Percentiles rank a stretch among this genome's conserved stretches.
Evolutionary conservation across 2,113 vertebrate genomes (phyloP).

Genomic region (Lynx canadensis): DNA sequence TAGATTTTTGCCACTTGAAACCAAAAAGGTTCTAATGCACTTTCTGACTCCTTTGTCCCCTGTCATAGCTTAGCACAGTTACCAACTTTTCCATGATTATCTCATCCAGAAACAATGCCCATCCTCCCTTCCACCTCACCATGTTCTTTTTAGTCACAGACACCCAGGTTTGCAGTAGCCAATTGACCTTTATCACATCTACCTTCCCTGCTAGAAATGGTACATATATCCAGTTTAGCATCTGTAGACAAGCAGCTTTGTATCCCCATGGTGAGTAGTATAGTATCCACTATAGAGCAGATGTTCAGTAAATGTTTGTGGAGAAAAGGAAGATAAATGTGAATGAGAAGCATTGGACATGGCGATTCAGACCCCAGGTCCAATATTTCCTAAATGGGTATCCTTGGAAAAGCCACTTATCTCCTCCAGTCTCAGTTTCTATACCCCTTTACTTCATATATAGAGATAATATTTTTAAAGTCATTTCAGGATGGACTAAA

Average conservation of each 20-base stretch:
- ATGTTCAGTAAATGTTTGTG: background rate
- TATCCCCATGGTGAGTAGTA: fast-evolving
- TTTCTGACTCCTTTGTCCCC: background rate
- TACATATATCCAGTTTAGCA: background rate
- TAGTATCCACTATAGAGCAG: background rate
- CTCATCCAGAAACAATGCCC: background rate
- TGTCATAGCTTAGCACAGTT: background rate
- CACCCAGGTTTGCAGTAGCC: background rate
- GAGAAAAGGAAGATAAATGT: background rate
- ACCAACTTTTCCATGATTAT: background rate
- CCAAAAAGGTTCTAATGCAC: background rate
- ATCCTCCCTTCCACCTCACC: background rate
- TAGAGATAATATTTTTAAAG: background rate
- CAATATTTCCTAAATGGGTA: background rate
- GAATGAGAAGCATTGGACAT: background rate
- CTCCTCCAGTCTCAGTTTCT: background rate
- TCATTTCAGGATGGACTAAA: background rate
- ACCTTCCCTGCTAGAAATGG: background rate
- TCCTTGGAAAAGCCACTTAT: background rate
- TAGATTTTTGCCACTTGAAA: background rate
- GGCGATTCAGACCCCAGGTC: background rate
- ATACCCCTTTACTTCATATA: background rate
- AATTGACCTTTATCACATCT: background rate
- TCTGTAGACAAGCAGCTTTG: background rate
- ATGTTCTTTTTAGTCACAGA: background rate